Percentiles rank a stretch among this genome's conserved stretches.
Evolutionary conservation across 2,888 invertebrate genomes (phyloP).

Genomic region (Trichogramma evanescens): DNA sequence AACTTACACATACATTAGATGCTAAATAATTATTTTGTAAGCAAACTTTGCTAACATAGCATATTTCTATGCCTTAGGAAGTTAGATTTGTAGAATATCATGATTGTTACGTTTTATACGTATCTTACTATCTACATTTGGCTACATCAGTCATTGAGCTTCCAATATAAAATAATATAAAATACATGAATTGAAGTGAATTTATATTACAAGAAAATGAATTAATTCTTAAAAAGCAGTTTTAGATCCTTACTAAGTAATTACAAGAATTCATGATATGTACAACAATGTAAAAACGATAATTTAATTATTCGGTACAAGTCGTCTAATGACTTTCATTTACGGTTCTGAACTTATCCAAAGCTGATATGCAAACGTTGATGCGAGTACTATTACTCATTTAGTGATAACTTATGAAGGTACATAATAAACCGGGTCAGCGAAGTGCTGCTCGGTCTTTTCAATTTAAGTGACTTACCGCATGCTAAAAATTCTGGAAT

Average conservation of each 20-base stretch:
- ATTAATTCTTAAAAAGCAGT: neutral
- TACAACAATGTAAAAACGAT: conserved; percentile 5
- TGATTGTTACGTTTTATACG: conserved; percentile 17
- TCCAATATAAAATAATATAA: conserved; percentile 16
- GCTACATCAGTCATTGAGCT: conserved; percentile 39
- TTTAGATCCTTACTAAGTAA: conserved; percentile 9
- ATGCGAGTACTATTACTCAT: no score
- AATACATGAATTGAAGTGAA: neutral
- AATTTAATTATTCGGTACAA: no score
- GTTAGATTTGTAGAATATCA: conserved; percentile 17
- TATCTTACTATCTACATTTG: conserved; percentile 35
- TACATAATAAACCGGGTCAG: no score
- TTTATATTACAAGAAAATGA: neutral
- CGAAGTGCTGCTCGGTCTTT: neutral
- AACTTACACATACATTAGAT: no score
- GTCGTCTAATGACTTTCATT: no score
- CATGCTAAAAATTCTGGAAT: conserved; percentile 3
- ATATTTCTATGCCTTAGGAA: conserved; percentile 13
- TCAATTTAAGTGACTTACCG: conserved; percentile 20
- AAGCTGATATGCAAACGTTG: no score
- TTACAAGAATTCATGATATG: conserved; percentile 20
- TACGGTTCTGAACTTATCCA: no score
- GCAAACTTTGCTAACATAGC: neutral
- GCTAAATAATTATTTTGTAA: no score
- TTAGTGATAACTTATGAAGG: no score